These are phyloP conservation scores for Labia minor DNA, from an alignment of 2,888 invertebrate genomes.

Conservation along the genomic window DNA sequence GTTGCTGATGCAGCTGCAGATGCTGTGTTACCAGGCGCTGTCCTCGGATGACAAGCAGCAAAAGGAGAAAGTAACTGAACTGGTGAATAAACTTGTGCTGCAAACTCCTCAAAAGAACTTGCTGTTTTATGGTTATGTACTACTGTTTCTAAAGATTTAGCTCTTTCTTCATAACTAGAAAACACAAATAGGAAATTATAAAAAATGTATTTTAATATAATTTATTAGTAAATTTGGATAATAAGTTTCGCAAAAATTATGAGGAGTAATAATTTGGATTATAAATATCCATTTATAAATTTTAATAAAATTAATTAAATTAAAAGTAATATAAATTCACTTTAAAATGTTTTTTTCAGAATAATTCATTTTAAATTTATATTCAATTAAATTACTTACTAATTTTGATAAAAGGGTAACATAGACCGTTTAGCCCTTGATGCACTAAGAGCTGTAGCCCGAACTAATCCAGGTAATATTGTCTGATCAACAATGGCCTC, in stretches of 20 bases:
- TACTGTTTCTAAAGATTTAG: slow-evolving; percentile 72
- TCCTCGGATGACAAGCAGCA: slow-evolving; percentile 17
- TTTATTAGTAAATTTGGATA: too few relatives aligned
- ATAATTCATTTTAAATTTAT: too few relatives aligned
- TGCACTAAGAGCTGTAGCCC: slow-evolving; percentile 83
- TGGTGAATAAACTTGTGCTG: slow-evolving; percentile 58
- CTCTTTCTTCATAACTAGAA: slow-evolving; percentile 79
- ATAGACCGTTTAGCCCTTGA: slow-evolving; percentile 84
- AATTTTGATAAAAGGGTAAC: slow-evolving; percentile 81
- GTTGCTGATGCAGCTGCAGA: neutral
- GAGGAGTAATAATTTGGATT: slow-evolving; percentile 18
- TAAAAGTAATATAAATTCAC: too few relatives aligned
- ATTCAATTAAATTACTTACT: slow-evolving; percentile 45
- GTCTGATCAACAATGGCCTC: slow-evolving; percentile 69
- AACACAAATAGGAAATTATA: slow-evolving; percentile 25
- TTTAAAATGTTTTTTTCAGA: too few relatives aligned
- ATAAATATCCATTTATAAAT: too few relatives aligned
- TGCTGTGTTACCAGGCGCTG: slow-evolving; percentile 1
- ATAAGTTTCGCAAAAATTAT: slow-evolving; percentile 15
- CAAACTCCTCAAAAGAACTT: slow-evolving; percentile 84
- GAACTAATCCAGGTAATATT: slow-evolving; percentile 71
- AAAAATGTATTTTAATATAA: too few relatives aligned
- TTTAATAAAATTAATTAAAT: too few relatives aligned
- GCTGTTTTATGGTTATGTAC: slow-evolving; percentile 74
- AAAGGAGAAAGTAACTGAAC: slow-evolving; percentile 44